A percentile compares a stretch with the other conserved stretches of the same genome.
phyloP scores from a whole-genome alignment of 2,888 invertebrate species.

The Tetrapedia diversipes region DNA sequence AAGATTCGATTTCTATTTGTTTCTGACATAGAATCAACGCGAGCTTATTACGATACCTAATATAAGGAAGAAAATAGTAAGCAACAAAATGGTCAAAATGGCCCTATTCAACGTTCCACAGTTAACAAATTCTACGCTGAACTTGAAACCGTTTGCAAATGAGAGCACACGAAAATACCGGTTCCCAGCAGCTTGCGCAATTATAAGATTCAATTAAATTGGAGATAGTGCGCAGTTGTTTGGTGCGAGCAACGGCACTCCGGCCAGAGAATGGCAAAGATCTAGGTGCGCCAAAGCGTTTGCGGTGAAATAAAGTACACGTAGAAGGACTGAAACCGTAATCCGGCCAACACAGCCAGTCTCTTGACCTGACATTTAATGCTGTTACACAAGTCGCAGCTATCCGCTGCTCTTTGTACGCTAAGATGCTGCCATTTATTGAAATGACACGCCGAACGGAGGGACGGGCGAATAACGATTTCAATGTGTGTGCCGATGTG shows the following conservation, averaged over 20 bases:
- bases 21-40: too few species aligned
- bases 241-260: neutral
- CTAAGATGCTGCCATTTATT: constrained; percentile 61
- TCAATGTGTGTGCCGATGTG: neutral
- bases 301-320: constrained; percentile 37
- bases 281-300: constrained; percentile 46
- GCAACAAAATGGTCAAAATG: too few species aligned
- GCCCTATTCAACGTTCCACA: too few species aligned
- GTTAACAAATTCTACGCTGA: neutral
- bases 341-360: constrained; percentile 65
- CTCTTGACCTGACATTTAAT: constrained; percentile 75
- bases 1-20: too few species aligned
- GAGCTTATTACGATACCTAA: too few species aligned
- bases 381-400: constrained; percentile 67
- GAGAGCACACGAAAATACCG: neutral
- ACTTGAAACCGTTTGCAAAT: neutral
- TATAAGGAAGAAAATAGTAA: too few species aligned
- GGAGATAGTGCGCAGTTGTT: neutral
- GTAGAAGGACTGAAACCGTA: constrained; percentile 40
- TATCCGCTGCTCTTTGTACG: constrained; percentile 68
- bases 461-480: constrained; percentile 20
- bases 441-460: constrained; percentile 46
- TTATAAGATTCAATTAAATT: neutral
- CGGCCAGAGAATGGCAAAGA: constrained; percentile 35
- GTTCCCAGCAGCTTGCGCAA: too few species aligned